phyloP scores from a whole-genome alignment of 2,888 invertebrate species.

The Eugnorisma glareosa region DNA sequence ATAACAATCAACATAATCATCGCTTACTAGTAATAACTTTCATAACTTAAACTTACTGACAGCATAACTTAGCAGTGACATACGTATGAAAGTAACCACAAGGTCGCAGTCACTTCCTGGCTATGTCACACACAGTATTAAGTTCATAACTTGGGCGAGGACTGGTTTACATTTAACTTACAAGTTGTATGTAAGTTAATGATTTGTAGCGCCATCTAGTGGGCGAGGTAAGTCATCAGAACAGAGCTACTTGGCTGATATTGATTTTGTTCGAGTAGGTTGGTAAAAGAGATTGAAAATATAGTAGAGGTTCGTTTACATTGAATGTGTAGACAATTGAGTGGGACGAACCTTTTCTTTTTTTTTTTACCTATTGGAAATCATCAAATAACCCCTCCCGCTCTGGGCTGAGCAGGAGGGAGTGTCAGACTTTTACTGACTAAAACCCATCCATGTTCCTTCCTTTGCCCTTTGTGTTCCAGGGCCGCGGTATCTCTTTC shows the following conservation, averaged over 20 bases:
- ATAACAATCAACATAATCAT: constrained; percentile 33
- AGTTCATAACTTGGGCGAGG: constrained; percentile 31
- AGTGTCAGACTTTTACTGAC: no score
- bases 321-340: background rate
- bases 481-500: no score
- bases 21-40: constrained; percentile 34
- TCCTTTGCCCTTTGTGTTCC: no score
- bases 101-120: constrained; percentile 57
- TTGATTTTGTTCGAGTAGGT: background rate
- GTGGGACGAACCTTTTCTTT: background rate
- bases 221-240: background rate
- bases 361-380: no score
- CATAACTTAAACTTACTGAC: constrained; percentile 39
- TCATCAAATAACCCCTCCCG: no score
- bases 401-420: no score
- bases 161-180: constrained; percentile 50
- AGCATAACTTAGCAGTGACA: constrained; percentile 45
- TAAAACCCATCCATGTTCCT: no score
- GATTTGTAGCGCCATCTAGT: constrained; percentile 53
- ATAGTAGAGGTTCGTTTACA: background rate
- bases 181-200: constrained; percentile 18
- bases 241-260: background rate
- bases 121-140: constrained; percentile 38
- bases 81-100: constrained; percentile 58
- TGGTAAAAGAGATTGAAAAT: background rate